Base-by-base conservation (phyloP, 1,140 invertebrate genomes). In the Drosophila bocqueti region DNA sequence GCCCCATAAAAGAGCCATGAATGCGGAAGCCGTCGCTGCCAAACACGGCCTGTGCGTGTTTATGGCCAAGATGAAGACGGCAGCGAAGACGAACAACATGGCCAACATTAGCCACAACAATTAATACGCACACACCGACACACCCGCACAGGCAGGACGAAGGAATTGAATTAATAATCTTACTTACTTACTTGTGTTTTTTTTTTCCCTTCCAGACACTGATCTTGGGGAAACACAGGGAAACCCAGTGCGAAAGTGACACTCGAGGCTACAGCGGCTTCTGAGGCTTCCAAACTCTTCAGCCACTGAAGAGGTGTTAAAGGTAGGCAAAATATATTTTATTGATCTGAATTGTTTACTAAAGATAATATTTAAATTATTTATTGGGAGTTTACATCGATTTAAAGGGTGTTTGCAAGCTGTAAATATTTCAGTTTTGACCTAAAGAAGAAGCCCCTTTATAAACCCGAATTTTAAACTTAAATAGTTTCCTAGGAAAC, bases 11-110 rank as follows among this genome's bases (percentile, higher is more conserved):
- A 64, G 74, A 63, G 76, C 58, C 45, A 57, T 58, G 54, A 79
- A 81, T 78, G 77, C 85, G 84, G 84, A 89, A 87, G 85, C 77
- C 59, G 58, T 71, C 77, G 80, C 83, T 63, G 83, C 61, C 85
- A 66, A 90, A 87, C 84, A 90, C 84, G 85, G 79, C 69, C 79
- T 76, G 84, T 87, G 84, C 84, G 84, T 87, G 84, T 87, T 87
- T 81, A 87, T 87, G 55, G 69, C 81, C 83, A 57, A 74, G 57
- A 58, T 64, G 72, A 75, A 75, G 64, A 77, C 42, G 58, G 38
- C 38, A n/a, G 31, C 42, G 24, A 55, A 34, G 49, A 69, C 16
- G 43, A 67, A 61, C 38, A 71, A 64, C 60, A 73, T 29, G 42
- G 47, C 42, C 43, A 72, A 61, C 79, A 86, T 74, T 86, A 86